Evolutionary conservation across 2,113 vertebrate genomes (phyloP).

Genomic region (Anthoscopus minutus): DNA sequence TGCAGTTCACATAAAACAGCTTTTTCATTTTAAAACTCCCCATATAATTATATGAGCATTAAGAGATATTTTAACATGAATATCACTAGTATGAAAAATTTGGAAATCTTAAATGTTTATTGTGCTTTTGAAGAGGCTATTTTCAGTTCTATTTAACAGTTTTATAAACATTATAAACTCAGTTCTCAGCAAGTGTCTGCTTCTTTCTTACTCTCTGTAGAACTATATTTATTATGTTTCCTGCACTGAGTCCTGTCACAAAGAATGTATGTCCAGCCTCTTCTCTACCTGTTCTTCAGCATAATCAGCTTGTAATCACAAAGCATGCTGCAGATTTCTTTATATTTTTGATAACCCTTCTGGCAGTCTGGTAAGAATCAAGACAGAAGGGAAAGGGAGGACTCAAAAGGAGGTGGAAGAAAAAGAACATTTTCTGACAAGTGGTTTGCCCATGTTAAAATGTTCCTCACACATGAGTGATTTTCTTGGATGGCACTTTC

Average conservation of each 20-base stretch:
- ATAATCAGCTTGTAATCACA: slow-evolving; percentile 25
- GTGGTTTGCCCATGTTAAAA: slow-evolving; percentile 31
- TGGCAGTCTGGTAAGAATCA: slow-evolving; percentile 14
- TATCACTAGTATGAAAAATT: not conserved
- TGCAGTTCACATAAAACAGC: not conserved
- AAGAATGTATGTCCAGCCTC: not conserved
- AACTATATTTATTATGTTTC: slow-evolving; percentile 29
- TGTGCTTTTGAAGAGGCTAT: not conserved
- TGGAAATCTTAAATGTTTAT: not conserved
- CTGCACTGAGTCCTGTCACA: not conserved
- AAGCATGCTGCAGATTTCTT: slow-evolving; percentile 41
- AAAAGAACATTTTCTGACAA: slow-evolving; percentile 49
- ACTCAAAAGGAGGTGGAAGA: not conserved
- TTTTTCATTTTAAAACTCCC: not conserved
- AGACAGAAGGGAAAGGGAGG: not conserved
- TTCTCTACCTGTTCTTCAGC: slow-evolving; percentile 61
- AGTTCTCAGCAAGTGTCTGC: slow-evolving; percentile 10
- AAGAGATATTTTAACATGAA: not conserved
- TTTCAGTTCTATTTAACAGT: slow-evolving; percentile 46
- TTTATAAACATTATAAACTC: not conserved
- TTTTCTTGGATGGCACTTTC: not conserved
- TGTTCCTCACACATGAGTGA: not conserved
- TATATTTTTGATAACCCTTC: not conserved
- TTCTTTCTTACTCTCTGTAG: slow-evolving; percentile 27
- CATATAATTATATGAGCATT: not conserved